Conservation (phyloP, 2,888 invertebrate genomes). For the Periphyllus acericola region DNA sequence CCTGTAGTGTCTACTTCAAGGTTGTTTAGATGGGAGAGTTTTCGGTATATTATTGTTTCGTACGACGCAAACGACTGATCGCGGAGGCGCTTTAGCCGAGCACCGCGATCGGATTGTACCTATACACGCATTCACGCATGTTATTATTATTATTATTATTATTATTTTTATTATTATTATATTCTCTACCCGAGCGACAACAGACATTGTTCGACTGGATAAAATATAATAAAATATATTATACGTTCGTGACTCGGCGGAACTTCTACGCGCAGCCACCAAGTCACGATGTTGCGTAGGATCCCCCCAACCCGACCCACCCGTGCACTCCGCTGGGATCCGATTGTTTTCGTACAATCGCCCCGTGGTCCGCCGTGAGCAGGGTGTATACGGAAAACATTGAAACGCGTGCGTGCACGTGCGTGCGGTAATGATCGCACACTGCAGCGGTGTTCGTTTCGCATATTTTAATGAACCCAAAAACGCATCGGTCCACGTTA, state of each 20-base stretch:
- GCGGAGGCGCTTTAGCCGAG: neutral
- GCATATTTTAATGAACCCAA: neutral
- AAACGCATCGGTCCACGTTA: neutral
- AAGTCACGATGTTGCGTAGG: constrained; percentile 31
- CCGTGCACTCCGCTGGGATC: neutral
- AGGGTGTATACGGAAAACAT: neutral
- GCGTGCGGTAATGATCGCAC: neutral
- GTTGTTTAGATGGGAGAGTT: too few species aligned
- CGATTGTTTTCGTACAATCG: constrained; percentile 27
- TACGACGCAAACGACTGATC: neutral
- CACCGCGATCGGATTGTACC: neutral
- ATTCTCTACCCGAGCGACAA: neutral
- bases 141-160: too few species aligned
- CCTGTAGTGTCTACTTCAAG: too few species aligned
- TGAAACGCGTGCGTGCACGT: neutral
- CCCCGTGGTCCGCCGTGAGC: neutral
- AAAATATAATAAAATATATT: constrained; percentile 2
- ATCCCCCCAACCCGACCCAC: neutral
- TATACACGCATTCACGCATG: neutral
- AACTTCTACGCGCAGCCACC: constrained; percentile 9
- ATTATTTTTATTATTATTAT: neutral
- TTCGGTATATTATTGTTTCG: too few species aligned
- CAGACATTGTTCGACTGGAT: constrained; percentile 23
- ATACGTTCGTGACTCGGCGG: constrained; percentile 39
- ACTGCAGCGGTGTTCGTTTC: neutral